Percentiles rank a stretch among this genome's conserved stretches.
phyloP scores from a whole-genome alignment of 2,113 vertebrate species.

The Rhegmatorhina hoffmannsi region DNA sequence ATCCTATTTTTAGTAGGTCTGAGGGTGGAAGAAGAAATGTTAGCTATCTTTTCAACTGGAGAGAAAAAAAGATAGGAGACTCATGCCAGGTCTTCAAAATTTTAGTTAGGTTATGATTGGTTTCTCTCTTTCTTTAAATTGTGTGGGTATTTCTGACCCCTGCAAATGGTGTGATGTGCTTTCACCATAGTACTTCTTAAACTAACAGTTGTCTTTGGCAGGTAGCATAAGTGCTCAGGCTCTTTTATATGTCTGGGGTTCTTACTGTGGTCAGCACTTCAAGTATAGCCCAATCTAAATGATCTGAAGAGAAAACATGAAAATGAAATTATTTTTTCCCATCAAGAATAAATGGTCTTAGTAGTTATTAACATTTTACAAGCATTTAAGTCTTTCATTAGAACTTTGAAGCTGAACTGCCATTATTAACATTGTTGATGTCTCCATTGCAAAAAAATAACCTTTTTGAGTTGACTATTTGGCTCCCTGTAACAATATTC shows the following conservation, averaged over 20 bases:
- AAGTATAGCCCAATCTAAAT: slow-evolving; percentile 37
- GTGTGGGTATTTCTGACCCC: slow-evolving; percentile 15
- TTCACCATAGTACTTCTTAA: slow-evolving; percentile 44
- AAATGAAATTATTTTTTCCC: slow-evolving; percentile 40
- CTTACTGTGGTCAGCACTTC: slow-evolving; percentile 52
- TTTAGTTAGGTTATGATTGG: not conserved
- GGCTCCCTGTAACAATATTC: not conserved
- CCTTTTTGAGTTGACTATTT: not conserved
- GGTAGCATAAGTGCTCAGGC: not conserved
- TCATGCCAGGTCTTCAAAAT: not conserved
- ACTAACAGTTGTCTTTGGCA: slow-evolving; percentile 70
- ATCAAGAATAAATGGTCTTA: slow-evolving; percentile 13
- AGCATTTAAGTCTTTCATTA: not conserved
- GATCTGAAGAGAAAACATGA: slow-evolving; percentile 28
- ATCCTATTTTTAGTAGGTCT: not conserved
- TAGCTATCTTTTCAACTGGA: not conserved
- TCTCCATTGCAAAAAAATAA: not conserved
- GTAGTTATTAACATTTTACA: slow-evolving; percentile 21
- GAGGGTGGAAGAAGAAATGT: not conserved
- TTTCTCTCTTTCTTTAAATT: not conserved
- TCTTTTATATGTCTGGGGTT: slow-evolving; percentile 63
- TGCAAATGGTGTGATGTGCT: slow-evolving; percentile 13
- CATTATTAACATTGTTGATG: not conserved
- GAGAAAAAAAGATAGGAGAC: not conserved
- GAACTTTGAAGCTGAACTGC: not conserved